Conservation (phyloP, 2,888 invertebrate species). For the Andrena dorsata region DNA sequence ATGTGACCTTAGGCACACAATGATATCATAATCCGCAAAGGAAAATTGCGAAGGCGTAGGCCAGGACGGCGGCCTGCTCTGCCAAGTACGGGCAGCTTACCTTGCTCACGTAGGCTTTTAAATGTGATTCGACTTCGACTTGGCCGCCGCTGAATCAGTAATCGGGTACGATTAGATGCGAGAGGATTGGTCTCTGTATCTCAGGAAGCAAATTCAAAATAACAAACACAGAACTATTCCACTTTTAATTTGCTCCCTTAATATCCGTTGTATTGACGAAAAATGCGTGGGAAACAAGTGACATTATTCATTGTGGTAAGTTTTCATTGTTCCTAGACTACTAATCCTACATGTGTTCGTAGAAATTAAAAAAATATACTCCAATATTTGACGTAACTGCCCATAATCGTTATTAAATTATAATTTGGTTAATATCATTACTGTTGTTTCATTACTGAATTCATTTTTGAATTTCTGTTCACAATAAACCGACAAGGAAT, state of each 20-base stretch:
- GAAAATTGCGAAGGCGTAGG: slow-evolving; percentile 75
- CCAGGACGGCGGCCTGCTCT: slow-evolving; percentile 58
- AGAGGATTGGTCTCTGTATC: slow-evolving; percentile 51
- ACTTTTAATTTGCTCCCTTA: not conserved
- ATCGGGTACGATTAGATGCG: slow-evolving; percentile 63
- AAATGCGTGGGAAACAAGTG: slow-evolving; percentile 18
- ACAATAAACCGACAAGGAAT: no score
- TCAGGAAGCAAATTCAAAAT: not conserved
- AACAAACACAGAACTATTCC: not conserved
- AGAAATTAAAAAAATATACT: not conserved
- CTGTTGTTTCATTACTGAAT: not conserved
- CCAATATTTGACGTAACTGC: not conserved
- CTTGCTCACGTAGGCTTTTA: slow-evolving; percentile 61
- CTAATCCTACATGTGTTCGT: not conserved
- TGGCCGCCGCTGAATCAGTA: slow-evolving; percentile 62
- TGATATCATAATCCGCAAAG: slow-evolving; percentile 60
- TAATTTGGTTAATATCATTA: not conserved
- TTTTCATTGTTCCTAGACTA: slow-evolving; percentile 1
- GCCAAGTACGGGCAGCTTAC: slow-evolving; percentile 67
- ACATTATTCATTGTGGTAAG: slow-evolving; percentile 48
- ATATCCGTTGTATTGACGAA: slow-evolving; percentile 3
- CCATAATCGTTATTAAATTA: not conserved
- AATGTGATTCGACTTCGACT: slow-evolving; percentile 60
- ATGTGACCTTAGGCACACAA: slow-evolving; percentile 17
- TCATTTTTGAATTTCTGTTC: no score